Evolutionary conservation across 2,113 vertebrate species (phyloP).

Genomic region (Rhipidura dahli): DNA sequence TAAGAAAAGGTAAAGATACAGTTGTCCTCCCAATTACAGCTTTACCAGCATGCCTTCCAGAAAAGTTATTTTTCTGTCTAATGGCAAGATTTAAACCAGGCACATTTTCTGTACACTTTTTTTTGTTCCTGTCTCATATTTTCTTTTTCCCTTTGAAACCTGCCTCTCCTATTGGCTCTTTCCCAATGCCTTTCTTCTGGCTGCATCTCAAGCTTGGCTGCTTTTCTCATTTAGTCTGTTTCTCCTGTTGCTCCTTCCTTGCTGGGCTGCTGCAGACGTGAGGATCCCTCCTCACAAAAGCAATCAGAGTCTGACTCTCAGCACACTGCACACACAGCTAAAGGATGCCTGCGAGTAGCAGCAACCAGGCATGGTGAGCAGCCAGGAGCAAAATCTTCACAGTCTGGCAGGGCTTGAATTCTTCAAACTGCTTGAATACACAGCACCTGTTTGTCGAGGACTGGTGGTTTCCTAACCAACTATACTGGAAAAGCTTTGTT

Average conservation of each 20-base stretch:
- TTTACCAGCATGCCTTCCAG: slow-evolving; percentile 7
- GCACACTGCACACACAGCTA: neutral
- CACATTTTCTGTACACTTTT: neutral
- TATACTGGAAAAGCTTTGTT: neutral
- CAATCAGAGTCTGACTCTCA: neutral
- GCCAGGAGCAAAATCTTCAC: neutral
- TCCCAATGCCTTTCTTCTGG: slow-evolving; percentile 39
- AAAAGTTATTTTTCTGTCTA: slow-evolving; percentile 26
- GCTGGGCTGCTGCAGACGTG: neutral
- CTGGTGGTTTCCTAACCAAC: neutral
- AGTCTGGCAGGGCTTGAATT: neutral
- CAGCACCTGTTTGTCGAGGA: neutral
- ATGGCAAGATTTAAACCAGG: slow-evolving; percentile 8
- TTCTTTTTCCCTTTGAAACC: slow-evolving; percentile 42
- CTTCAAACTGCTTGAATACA: neutral
- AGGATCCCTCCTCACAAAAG: slow-evolving; percentile 16
- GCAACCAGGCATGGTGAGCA: neutral
- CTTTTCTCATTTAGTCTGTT: slow-evolving; percentile 57
- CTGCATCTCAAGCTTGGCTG: slow-evolving; percentile 59
- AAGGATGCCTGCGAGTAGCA: neutral
- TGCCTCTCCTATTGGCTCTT: slow-evolving; percentile 52
- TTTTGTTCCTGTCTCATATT: slow-evolving; percentile 4
- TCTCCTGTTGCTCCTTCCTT: slow-evolving; percentile 47
- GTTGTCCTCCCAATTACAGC: slow-evolving; percentile 42
- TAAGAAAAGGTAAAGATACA: slow-evolving; percentile 35